phyloP scores from a whole-genome alignment of 2,888 invertebrate species.

The Thereva unica region DNA sequence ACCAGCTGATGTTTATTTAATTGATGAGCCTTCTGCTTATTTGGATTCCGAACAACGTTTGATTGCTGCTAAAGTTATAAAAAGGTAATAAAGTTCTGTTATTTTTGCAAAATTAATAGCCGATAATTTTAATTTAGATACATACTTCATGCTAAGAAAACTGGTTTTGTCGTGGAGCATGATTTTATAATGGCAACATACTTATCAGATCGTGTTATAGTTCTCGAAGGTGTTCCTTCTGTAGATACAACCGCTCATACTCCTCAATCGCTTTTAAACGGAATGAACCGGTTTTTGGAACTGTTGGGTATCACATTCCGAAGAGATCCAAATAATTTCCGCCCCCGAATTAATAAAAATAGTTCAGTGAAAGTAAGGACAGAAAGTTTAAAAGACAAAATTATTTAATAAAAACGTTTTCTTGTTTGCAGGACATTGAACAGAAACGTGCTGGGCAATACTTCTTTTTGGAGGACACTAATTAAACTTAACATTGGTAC shows the following conservation, averaged over 20 bases:
- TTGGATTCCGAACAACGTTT: conserved; percentile 99
- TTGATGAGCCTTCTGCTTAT: conserved; percentile 99
- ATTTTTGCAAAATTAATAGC: not conserved
- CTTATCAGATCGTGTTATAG: conserved; percentile 96
- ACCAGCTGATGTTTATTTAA: conserved; percentile 97
- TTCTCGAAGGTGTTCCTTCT: conserved; percentile 95
- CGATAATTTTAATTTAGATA: conserved; percentile 64
- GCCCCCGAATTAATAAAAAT: conserved; percentile 97
- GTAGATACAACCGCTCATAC: conserved; percentile 85
- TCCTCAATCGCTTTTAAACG: conserved; percentile 91
- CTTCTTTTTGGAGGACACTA: conserved; percentile 93
- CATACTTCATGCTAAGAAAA: conserved; percentile 98
- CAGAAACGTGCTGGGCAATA: conserved; percentile 97
- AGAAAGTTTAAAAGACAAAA: conserved; percentile 2
- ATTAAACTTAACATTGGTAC: conserved; percentile 4
- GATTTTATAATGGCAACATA: conserved; percentile 99
- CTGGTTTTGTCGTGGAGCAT: conserved; percentile 99
- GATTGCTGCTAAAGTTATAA: conserved; percentile 98
- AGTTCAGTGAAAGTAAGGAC: conserved; percentile 85
- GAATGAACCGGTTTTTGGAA: conserved; percentile 97
- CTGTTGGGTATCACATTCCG: conserved; percentile 96
- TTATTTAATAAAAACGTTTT: conserved; percentile 12
- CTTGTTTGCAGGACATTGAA: conserved; percentile 78
- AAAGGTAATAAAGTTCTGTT: conserved; percentile 66
- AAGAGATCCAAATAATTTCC: conserved; percentile 97